These are phyloP conservation scores for Babyrousa celebensis DNA, from an alignment of 2,797 vertebrate species.

Conservation along the genomic window DNA sequence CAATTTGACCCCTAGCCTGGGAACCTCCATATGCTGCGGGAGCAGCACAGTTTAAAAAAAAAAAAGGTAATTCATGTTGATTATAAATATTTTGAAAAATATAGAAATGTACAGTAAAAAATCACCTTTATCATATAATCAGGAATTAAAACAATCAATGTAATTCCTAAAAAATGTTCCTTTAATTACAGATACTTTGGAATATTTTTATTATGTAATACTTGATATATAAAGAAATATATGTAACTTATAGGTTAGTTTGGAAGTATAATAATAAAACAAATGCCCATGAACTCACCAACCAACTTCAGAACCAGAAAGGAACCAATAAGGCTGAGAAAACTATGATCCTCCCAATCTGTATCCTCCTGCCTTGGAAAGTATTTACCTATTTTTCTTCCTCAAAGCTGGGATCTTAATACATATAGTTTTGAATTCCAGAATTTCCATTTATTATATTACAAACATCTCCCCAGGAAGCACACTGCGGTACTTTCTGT, in stretches of 20 bases:
- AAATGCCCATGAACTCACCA: neutral
- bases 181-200: neutral
- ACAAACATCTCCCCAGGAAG: slow-evolving; percentile 29
- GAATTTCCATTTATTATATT: slow-evolving; percentile 30
- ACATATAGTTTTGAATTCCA: neutral
- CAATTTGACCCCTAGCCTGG: no score
- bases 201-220: slow-evolving; percentile 48
- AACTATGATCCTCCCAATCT: neutral
- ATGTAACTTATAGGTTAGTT: neutral
- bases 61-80: slow-evolving; percentile 33
- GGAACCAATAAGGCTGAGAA: neutral
- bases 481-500: neutral
- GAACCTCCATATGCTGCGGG: no score
- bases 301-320: neutral
- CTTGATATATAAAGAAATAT: slow-evolving; percentile 46
- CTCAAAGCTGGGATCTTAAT: neutral
- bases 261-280: slow-evolving; percentile 47
- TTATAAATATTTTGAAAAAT: slow-evolving; percentile 44
- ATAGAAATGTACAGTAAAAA: slow-evolving; percentile 48
- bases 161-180: slow-evolving; percentile 49
- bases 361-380: neutral
- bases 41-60: no score
- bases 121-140: neutral
- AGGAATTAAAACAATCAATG: slow-evolving; percentile 59
- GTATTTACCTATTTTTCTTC: neutral